Base-by-base conservation (phyloP, 2,797 vertebrate genomes). In the Liparis tanakae region DNA sequence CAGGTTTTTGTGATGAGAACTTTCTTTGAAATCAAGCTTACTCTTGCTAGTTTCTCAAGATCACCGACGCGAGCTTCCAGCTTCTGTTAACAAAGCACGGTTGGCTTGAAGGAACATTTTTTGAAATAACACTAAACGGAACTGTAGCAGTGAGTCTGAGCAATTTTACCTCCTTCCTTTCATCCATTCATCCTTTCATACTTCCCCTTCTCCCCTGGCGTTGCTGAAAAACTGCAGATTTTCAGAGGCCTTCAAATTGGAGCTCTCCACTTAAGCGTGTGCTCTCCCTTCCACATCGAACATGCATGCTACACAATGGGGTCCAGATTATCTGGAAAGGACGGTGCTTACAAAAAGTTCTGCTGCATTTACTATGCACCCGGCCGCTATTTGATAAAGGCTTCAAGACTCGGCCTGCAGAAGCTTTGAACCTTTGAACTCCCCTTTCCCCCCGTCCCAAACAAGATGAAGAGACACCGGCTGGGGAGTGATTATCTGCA, bases 401-500 rank as follows among this genome's bases (percentile, higher is more conserved):
- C 73, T 81, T 85, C 69, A 74, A 78, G 67, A 65, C 67, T 74
- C 57, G 69, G 60, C 30, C 76, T 59, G 34, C 64, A 62, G 72
- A 66, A 43, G 46, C 46, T 78, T 65, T 39, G 66, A 83, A 69
- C 66, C 37, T 15, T 79, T 87, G 76, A 78, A 74, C 54, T 79
- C 36, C 57, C 57, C 63, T 80, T 80, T 82, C 72, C 64, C 13
- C 25, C 25, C 25, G 57, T 33, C 50, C 69, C 34, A 76, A 81
- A 74, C 73, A 70, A 84, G 73, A 80, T 58, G 72, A 73, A 80
- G 74, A 86, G 87, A 78, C 71, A 80, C 67, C 72, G 87, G 85
- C 57, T 79, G 71, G 57, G 44, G 13, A 79, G 79, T 51, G 82
- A 78, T 85, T 79, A 83, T 85, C 33, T 4, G 34, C 30, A 66